Evolutionary conservation across 1,140 invertebrate genomes (phyloP).

Genomic region (Drosophila malerkotliana): DNA sequence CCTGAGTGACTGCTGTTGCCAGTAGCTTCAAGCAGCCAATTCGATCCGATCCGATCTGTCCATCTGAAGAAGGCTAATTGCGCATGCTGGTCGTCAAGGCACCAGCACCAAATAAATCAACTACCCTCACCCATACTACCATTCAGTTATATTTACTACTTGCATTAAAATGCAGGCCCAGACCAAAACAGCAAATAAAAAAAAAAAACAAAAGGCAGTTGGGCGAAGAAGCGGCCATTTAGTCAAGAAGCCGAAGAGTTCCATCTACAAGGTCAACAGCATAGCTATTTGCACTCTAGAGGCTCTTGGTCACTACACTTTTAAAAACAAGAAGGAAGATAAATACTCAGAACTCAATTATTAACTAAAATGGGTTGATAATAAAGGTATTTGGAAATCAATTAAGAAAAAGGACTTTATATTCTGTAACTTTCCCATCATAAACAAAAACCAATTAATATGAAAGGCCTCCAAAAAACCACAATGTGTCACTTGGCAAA

Average conservation of each 20-base stretch:
- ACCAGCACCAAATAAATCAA: conserved; percentile 53
- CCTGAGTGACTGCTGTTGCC: conserved; percentile 42
- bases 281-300: conserved; percentile 31
- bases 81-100: conserved; percentile 58
- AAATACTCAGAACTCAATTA: too few relatives aligned
- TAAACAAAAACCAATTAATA: conserved; percentile 25
- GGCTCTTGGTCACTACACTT: conserved; percentile 9
- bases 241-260: conserved; percentile 5
- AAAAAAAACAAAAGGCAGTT: background rate
- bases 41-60: conserved; percentile 12
- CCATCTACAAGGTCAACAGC: conserved; percentile 52
- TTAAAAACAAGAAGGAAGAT: background rate
- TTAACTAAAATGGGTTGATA: too few relatives aligned
- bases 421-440: background rate
- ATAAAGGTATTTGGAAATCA: too few relatives aligned
- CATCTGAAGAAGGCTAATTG: conserved; percentile 61
- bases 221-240: conserved; percentile 23
- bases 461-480: conserved; percentile 57
- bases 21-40: conserved; percentile 11
- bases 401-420: too few relatives aligned
- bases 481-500: conserved; percentile 42
- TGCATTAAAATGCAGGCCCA: conserved; percentile 51
- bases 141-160: background rate
- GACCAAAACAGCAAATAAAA: conserved; percentile 11
- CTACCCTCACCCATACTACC: background rate